These are phyloP conservation scores for Papilio demoleus DNA, from an alignment of 2,888 invertebrate genomes.

Conservation along the genomic window DNA sequence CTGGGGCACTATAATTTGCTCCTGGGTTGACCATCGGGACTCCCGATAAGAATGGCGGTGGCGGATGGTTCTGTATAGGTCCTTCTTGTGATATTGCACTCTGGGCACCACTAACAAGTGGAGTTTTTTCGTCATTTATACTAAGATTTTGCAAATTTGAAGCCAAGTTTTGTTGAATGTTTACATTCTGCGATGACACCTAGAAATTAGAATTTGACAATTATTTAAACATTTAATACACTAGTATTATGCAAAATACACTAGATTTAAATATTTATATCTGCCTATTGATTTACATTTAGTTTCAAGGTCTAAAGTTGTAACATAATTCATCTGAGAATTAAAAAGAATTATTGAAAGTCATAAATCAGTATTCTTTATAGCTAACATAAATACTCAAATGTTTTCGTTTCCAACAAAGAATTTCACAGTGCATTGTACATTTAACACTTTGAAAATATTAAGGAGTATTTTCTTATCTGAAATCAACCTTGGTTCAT, in stretches of 20 bases:
- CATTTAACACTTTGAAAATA: not conserved
- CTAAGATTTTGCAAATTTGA: constrained; percentile 63
- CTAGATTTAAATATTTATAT: no score
- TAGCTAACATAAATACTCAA: not conserved
- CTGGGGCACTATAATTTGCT: constrained; percentile 47
- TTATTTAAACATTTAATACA: not conserved
- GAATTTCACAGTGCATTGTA: not conserved
- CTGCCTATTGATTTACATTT: no score
- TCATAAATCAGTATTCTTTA: not conserved
- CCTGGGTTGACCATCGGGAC: constrained; percentile 80
- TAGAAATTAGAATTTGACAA: constrained; percentile 48
- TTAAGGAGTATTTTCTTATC: constrained; percentile 2
- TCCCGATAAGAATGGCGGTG: constrained; percentile 78
- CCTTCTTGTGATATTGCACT: constrained; percentile 52
- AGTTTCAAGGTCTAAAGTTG: no score
- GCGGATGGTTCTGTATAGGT: constrained; percentile 50
- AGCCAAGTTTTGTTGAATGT: constrained; percentile 55
- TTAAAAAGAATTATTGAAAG: no score
- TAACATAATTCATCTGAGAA: no score
- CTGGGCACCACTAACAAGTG: constrained; percentile 56
- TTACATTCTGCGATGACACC: constrained; percentile 54
- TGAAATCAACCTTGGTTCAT: constrained; percentile 1
- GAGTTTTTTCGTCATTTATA: constrained; percentile 64
- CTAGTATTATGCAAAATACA: not conserved
- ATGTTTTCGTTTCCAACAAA: not conserved